These are phyloP conservation scores for Albula glossodonta DNA, from an alignment of 2,113 vertebrate species.

Conservation along the genomic window DNA sequence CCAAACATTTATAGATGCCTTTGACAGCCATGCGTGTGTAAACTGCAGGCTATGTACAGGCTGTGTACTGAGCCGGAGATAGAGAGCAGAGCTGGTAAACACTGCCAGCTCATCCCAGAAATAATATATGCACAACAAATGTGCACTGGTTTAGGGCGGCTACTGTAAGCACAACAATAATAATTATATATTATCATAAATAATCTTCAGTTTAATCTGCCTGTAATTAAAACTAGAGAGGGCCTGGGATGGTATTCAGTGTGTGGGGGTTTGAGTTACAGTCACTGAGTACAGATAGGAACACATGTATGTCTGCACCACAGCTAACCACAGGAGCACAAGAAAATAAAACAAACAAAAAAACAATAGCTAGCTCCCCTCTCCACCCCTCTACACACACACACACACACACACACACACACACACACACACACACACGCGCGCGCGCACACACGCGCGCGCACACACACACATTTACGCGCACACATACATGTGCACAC, in stretches of 20 bases:
- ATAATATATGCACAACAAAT: not conserved
- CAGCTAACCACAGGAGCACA: too few species aligned
- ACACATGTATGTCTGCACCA: not conserved
- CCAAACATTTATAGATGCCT: not conserved
- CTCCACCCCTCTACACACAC: too few species aligned
- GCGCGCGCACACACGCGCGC: too few species aligned
- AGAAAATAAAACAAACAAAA: too few species aligned
- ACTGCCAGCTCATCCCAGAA: not conserved
- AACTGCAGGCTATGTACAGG: not conserved
- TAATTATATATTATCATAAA: not conserved
- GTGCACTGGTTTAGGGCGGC: not conserved
- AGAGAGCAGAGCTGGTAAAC: not conserved
- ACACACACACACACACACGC: too few species aligned
- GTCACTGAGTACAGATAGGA: not conserved
- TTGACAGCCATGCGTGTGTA: not conserved
- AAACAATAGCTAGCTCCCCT: too few species aligned
- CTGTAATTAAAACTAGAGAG: not conserved
- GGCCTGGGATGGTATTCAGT: not conserved
- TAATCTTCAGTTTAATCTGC: not conserved
- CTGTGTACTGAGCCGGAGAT: not conserved
- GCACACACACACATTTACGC: too few species aligned
- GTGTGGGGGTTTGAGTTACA: not conserved
- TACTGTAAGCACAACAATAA: not conserved
- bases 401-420: too few species aligned
- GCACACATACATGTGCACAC: too few species aligned